phyloP scores from a whole-genome alignment of 2,888 invertebrate genomes.

The Lamproptera curius region DNA sequence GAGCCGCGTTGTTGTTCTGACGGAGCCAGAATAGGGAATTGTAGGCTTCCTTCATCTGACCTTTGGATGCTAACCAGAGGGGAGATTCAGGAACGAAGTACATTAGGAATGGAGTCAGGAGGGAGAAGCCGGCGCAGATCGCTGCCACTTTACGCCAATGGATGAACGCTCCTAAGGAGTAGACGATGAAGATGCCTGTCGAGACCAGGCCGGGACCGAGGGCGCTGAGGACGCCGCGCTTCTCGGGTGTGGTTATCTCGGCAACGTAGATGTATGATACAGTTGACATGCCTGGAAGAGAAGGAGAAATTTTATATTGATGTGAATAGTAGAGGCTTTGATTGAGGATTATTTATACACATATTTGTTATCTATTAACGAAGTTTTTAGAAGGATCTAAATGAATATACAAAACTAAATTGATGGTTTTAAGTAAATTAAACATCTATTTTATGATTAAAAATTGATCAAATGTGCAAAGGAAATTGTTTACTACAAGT shows the following conservation, averaged over 20 bases:
- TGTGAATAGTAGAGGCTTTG: no score
- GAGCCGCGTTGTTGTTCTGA: slow-evolving; percentile 79
- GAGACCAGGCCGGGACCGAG: slow-evolving; percentile 84
- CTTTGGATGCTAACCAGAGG: slow-evolving; percentile 80
- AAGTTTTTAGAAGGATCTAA: no score
- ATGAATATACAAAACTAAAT: no score
- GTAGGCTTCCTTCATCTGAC: slow-evolving; percentile 79
- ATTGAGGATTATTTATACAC: no score
- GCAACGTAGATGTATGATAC: slow-evolving; percentile 83
- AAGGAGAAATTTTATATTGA: no score
- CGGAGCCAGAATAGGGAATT: slow-evolving; percentile 81
- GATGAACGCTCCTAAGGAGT: slow-evolving; percentile 81
- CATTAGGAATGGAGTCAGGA: slow-evolving; percentile 77
- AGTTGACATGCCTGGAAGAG: slow-evolving; percentile 81
- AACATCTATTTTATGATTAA: no score
- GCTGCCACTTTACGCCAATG: slow-evolving; percentile 83
- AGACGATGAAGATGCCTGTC: slow-evolving; percentile 84
- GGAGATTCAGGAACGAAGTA: slow-evolving; percentile 84
- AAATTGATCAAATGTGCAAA: no score
- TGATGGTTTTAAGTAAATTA: no score
- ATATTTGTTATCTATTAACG: no score
- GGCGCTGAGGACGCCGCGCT: slow-evolving; percentile 83
- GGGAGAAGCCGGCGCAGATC: slow-evolving; percentile 78
- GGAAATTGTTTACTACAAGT: no score
- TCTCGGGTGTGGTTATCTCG: slow-evolving; percentile 82